Percentiles rank a stretch among this genome's conserved stretches.
These are phyloP conservation scores for Scaptomyza pallida DNA, from an alignment of 1,140 invertebrate species.

Conservation along the genomic window DNA sequence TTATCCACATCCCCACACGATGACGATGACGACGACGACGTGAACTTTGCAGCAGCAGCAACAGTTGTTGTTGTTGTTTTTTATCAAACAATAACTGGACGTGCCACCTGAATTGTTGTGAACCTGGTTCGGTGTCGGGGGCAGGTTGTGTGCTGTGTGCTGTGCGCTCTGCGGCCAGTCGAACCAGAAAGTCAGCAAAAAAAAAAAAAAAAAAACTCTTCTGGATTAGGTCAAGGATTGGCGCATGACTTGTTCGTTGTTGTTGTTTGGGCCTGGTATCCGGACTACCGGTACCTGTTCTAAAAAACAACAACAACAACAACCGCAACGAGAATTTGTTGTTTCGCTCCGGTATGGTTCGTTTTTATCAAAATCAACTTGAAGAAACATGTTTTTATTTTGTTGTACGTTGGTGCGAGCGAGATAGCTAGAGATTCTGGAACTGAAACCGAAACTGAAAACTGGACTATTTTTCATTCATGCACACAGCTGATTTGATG, in stretches of 20 bases:
- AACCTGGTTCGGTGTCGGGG: constrained; percentile 39
- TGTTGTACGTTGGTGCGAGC: neutral
- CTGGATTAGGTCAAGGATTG: constrained; percentile 83
- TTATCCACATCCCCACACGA: constrained; percentile 72
- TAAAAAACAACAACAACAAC: constrained; percentile 41
- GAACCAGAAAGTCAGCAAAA: constrained; percentile 60
- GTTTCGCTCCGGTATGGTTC: constrained; percentile 48
- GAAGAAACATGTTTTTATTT: constrained; percentile 77
- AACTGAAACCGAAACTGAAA: constrained; percentile 38
- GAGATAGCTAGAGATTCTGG: constrained; percentile 16
- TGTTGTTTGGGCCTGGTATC: constrained; percentile 59
- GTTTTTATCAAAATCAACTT: constrained; percentile 60
- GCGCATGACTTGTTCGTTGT: constrained; percentile 52
- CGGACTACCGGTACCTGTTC: constrained; percentile 75
- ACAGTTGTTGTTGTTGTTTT: constrained; percentile 17
- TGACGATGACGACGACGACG: neutral
- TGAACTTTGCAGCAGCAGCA: constrained; percentile 50
- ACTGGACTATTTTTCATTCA: constrained; percentile 66
- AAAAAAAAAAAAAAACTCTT: no score
- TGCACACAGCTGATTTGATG: neutral
- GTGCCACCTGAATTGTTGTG: constrained; percentile 47
- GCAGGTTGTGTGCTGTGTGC: constrained; percentile 33
- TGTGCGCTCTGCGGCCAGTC: no score
- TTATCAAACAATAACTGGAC: constrained; percentile 73
- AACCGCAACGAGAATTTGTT: constrained; percentile 56